Percentiles rank a stretch among this genome's conserved stretches.
These are phyloP conservation scores for Hetaerina titia DNA, from an alignment of 2,888 invertebrate species.

Conservation along the genomic window DNA sequence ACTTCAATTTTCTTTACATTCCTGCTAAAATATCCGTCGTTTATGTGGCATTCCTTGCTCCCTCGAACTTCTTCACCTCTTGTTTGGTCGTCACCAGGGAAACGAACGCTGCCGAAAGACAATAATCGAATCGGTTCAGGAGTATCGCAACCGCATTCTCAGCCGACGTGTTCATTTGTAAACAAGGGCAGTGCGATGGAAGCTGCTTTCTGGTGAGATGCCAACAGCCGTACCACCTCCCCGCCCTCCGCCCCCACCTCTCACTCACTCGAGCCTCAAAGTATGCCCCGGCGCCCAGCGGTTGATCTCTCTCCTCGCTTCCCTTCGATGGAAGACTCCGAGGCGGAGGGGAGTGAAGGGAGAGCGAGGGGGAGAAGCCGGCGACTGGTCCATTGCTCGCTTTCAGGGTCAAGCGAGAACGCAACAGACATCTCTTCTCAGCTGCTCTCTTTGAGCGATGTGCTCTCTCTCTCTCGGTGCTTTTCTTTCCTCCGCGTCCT, in stretches of 20 bases:
- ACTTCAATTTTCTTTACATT: too few relatives aligned
- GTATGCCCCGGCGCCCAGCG: background rate
- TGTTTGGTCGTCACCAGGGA: too few relatives aligned
- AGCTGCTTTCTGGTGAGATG: background rate
- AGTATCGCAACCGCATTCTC: too few relatives aligned
- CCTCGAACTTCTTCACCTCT: too few relatives aligned
- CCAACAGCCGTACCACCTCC: background rate
- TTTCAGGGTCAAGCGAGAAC: conserved; percentile 50
- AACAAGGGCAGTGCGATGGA: background rate
- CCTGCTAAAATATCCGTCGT: too few relatives aligned
- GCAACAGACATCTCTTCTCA: conserved; percentile 36
- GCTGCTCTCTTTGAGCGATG: background rate
- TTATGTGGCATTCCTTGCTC: too few relatives aligned
- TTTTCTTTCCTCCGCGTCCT: background rate
- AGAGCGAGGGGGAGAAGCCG: background rate
- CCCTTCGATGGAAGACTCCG: background rate
- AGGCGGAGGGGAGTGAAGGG: background rate
- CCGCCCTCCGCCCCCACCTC: too few relatives aligned
- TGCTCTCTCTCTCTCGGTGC: background rate
- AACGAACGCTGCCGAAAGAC: too few relatives aligned
- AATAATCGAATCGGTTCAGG: too few relatives aligned
- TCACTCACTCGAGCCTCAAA: background rate
- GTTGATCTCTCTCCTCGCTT: background rate
- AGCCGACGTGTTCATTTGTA: background rate
- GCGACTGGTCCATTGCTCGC: conserved; percentile 52